phyloP scores from a whole-genome alignment of 2,113 vertebrate species.

The Trochalopteron elliotii region DNA sequence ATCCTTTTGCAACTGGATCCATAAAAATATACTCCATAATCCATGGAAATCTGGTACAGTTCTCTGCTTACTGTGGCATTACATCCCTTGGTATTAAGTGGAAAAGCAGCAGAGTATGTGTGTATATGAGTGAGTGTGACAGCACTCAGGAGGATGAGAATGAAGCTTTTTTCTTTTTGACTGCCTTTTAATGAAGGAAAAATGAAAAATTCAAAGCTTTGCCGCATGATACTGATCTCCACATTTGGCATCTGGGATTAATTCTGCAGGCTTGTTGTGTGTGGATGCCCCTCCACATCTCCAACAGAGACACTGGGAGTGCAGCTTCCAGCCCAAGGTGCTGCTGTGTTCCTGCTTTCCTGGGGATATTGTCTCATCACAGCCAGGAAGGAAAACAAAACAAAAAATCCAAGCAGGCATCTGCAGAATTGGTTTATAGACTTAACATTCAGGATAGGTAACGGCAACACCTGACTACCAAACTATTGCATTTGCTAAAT shows the following conservation, averaged over 20 bases:
- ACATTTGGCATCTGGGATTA: background rate
- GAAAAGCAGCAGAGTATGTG: background rate
- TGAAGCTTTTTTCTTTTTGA: background rate
- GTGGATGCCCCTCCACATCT: background rate
- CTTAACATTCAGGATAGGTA: background rate
- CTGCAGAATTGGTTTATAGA: background rate
- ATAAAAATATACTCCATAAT: background rate
- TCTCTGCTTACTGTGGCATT: background rate
- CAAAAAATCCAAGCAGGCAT: background rate
- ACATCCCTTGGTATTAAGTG: background rate
- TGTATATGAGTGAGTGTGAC: background rate
- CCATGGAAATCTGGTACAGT: background rate
- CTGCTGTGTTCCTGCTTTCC: background rate
- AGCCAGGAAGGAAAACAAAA: background rate
- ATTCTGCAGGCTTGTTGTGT: background rate
- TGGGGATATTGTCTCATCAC: background rate
- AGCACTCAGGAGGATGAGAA: background rate
- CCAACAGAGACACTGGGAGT: background rate
- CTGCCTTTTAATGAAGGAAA: constrained; percentile 4
- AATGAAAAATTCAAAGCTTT: constrained; percentile 9
- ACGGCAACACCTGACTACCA: background rate
- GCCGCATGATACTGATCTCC: background rate
- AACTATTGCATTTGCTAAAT: constrained; percentile 19
- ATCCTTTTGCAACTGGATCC: background rate
- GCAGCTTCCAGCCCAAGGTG: background rate